Percentiles rank a stretch among this genome's conserved stretches.
Evolutionary conservation across 2,888 invertebrate species (phyloP).

Genomic region (Exocentrus adspersus): DNA sequence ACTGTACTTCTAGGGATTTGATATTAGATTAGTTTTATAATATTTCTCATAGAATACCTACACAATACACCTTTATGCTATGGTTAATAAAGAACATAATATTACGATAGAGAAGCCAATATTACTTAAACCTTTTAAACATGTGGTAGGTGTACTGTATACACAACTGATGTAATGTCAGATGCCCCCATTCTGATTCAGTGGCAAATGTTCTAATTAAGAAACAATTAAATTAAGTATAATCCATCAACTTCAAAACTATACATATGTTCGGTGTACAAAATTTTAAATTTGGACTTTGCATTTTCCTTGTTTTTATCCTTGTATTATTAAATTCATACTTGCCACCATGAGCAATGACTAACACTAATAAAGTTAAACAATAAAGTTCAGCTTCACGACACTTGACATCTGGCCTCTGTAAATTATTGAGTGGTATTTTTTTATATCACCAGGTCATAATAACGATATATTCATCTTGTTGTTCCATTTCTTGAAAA

Average conservation of each 20-base stretch:
- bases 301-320: conserved; percentile 20
- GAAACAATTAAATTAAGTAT: conserved; percentile 11
- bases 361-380: conserved; percentile 24
- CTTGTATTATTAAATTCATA: conserved; percentile 13
- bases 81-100: no score
- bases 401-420: conserved; percentile 47
- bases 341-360: conserved; percentile 12
- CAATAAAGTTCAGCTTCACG: conserved; percentile 26
- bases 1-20: no score
- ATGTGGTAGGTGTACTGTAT: no score
- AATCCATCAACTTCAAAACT: conserved; percentile 6
- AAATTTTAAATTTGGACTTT: conserved; percentile 7
- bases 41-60: no score
- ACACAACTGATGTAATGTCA: no score
- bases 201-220: conserved; percentile 1
- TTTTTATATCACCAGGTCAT: conserved; percentile 29
- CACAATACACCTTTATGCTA: no score
- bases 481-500: conserved; percentile 10
- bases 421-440: conserved; percentile 42
- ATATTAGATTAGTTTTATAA: no score
- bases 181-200: no score
- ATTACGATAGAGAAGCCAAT: no score
- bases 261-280: conserved; percentile 17
- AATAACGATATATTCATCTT: not conserved
- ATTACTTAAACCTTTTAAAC: no score